Base-by-base conservation (phyloP, 2,888 invertebrate species). In the Drosophila ezoana region DNA sequence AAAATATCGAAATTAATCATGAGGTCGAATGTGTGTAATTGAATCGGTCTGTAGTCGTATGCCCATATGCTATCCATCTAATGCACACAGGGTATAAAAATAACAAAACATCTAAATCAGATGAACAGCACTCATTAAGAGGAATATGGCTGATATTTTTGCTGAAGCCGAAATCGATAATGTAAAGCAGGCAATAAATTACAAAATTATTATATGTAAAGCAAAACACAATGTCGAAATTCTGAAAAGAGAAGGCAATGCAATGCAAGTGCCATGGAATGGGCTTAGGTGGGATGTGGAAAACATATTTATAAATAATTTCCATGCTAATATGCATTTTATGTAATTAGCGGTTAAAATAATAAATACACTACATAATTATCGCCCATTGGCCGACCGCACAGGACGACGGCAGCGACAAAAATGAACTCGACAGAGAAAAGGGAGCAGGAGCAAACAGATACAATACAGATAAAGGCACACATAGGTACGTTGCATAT, bases 261-360 rank as follows among this genome's bases (percentile, higher is more conserved):
- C 41, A 16, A 11, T 35, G 43, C 53, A 18, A 52, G n/a, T 20
- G 45, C 8, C 4, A 3, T 1, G 18, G 51, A 10, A 37, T 43
- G 71, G 48, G 37, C 18, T 4, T 18, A n/a, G 54, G 44, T 69
- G 81, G 66, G 78, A 54, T 70, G 68, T 67, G 85, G 65, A 73
- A 76, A 87, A 76, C 83, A 87, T 83, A 83, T 83, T 83, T 84
- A 83, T 85, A 88, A 85, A 85, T 85, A 88, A 86, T 86, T 88
- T 79, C 72, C 75, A 83, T 73, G 76, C 85, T 83, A 88, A 85
- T 88, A 88, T 83, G 85, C 87, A 88, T 85, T 86, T 86, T 83
- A 85, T 85, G 88, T 88, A 88, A 85, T 85, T 85, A 85, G 85
- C 84, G 85, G 85, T 85, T 86, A 88, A 85, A 88, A 85, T 86